phyloP scores from a whole-genome alignment of 2,113 vertebrate species.

The Anoura caudifer region DNA sequence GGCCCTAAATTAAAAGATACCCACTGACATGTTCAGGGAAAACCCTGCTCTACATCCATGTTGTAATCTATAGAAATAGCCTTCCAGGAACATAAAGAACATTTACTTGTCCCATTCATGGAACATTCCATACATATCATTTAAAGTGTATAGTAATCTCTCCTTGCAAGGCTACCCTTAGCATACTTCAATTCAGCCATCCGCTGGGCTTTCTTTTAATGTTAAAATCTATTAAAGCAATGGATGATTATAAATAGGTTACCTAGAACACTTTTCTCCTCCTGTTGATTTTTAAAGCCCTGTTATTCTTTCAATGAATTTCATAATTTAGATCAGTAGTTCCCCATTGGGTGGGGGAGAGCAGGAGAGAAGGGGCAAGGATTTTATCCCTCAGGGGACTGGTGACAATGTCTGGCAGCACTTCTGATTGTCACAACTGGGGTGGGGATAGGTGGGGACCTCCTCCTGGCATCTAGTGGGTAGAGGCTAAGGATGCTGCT shows the following conservation, averaged over 20 bases:
- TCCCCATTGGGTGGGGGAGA: not conserved
- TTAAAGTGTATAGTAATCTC: not conserved
- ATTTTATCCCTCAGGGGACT: not conserved
- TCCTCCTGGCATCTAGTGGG: too few species aligned
- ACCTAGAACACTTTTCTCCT: not conserved
- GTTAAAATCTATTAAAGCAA: not conserved
- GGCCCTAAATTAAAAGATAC: not conserved
- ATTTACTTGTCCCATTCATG: not conserved
- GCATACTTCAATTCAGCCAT: not conserved
- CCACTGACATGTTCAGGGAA: not conserved
- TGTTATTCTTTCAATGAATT: not conserved
- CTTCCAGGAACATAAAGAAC: not conserved
- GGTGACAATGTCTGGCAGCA: not conserved
- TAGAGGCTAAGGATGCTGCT: not conserved
- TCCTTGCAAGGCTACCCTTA: not conserved
- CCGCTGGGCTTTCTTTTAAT: not conserved
- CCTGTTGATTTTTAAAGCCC: not conserved
- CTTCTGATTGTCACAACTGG: not conserved
- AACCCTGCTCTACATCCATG: not conserved
- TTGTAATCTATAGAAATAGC: not conserved
- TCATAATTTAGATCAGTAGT: not conserved
- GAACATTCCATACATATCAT: not conserved
- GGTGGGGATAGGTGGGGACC: rapidly evolving
- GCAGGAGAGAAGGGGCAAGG: too few species aligned
- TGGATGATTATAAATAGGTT: not conserved